phyloP scores from a whole-genome alignment of 2,797 vertebrate species.

The Anolis apletophallus region DNA sequence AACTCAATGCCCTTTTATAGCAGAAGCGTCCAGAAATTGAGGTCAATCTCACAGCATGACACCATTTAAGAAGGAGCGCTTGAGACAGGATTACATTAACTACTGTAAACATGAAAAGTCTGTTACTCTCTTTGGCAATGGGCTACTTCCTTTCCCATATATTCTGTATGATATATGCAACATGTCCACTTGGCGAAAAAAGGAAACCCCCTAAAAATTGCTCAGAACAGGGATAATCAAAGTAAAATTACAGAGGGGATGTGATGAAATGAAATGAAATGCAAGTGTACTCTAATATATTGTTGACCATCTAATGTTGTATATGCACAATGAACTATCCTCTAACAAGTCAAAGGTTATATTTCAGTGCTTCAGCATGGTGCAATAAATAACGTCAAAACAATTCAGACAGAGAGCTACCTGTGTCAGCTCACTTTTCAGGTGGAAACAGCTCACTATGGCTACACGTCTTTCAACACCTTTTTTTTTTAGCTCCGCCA shows the following conservation, averaged over 20 bases:
- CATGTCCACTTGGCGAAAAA: no score
- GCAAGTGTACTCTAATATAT: not conserved
- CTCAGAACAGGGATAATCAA: not conserved
- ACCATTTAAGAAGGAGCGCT: not conserved
- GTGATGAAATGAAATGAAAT: not conserved
- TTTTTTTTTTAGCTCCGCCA: no score
- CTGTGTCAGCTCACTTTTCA: no score
- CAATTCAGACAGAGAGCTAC: no score
- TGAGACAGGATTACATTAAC: constrained; percentile 35
- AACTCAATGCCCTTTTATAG: rapidly evolving
- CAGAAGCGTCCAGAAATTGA: not conserved
- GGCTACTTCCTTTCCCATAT: constrained; percentile 25
- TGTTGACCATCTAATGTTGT: not conserved
- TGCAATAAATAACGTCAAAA: no score
- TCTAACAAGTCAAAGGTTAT: no score
- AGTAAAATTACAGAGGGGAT: not conserved
- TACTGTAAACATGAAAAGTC: constrained; percentile 44
- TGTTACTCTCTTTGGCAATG: constrained; percentile 52
- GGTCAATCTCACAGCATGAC: constrained; percentile 40
- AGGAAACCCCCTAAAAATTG: not conserved
- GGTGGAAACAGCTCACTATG: no score
- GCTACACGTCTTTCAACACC: no score
- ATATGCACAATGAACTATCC: not conserved
- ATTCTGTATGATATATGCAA: not conserved
- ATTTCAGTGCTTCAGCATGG: no score